Conservation (phyloP, 2,888 invertebrate genomes). For the Pyrrhia umbra region DNA sequence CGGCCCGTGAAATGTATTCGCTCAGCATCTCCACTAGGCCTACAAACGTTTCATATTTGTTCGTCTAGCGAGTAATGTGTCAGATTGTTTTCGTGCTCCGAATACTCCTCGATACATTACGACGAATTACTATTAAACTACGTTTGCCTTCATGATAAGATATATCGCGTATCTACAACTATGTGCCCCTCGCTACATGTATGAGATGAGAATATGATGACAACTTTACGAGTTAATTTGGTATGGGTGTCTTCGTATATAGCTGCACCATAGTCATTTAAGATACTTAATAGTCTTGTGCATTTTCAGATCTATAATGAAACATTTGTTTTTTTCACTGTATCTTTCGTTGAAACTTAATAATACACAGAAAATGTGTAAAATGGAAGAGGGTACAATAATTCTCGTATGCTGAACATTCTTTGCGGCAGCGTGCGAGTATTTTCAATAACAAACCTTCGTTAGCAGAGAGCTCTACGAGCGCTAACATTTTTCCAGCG, state of each 20-base stretch:
- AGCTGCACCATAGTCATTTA: no score
- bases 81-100: constrained; percentile 49
- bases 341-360: no score
- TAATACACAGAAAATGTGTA: no score
- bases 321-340: neutral
- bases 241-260: no score
- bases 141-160: constrained; percentile 4
- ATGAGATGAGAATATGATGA: neutral
- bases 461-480: neutral
- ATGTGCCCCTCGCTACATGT: neutral
- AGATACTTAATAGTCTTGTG: no score
- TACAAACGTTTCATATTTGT: constrained; percentile 24
- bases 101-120: constrained; percentile 21
- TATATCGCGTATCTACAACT: neutral
- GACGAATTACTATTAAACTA: constrained; percentile 12
- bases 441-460: constrained; percentile 12
- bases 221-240: neutral
- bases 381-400: neutral
- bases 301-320: neutral
- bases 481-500: neutral
- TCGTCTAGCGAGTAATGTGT: constrained; percentile 12
- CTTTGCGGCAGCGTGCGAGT: neutral
- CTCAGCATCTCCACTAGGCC: constrained; percentile 1
- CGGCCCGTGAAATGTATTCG: constrained; percentile 14
- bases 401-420: neutral